A percentile compares a stretch with the other conserved stretches of the same genome.
These are phyloP conservation scores for Hypotaenidia philippensis DNA, from an alignment of 2,797 vertebrate species.

Conservation along the genomic window DNA sequence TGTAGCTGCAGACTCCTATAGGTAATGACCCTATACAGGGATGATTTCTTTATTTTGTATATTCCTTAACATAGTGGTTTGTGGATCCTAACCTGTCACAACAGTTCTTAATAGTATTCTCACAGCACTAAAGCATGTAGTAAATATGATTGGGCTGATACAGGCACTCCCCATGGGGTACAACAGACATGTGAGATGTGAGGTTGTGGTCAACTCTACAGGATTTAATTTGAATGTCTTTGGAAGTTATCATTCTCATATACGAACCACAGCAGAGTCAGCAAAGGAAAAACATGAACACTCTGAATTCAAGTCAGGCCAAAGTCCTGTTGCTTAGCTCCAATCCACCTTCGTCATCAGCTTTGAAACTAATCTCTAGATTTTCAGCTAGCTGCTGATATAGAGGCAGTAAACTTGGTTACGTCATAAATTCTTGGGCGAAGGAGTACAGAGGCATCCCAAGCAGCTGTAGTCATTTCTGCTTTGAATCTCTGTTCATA, in stretches of 20 bases:
- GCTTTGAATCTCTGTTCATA: background rate
- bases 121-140: background rate
- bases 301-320: background rate
- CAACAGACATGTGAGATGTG: background rate
- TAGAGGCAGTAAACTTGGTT: background rate
- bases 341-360: background rate
- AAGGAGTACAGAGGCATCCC: background rate
- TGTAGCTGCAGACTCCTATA: fast-evolving
- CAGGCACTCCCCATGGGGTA: background rate
- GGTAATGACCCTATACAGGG: too few relatives aligned
- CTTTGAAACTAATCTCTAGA: background rate
- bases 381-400: background rate
- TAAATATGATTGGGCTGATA: background rate
- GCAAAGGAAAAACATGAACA: background rate
- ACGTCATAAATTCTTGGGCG: background rate
- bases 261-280: background rate
- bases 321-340: background rate
- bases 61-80: background rate
- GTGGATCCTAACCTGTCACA: background rate
- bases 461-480: background rate
- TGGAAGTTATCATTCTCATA: background rate
- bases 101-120: background rate
- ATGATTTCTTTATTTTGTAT: background rate
- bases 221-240: background rate
- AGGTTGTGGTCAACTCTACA: background rate